Evolutionary conservation across 2,888 invertebrate species (phyloP).

Genomic region (Cephalotes varians): DNA sequence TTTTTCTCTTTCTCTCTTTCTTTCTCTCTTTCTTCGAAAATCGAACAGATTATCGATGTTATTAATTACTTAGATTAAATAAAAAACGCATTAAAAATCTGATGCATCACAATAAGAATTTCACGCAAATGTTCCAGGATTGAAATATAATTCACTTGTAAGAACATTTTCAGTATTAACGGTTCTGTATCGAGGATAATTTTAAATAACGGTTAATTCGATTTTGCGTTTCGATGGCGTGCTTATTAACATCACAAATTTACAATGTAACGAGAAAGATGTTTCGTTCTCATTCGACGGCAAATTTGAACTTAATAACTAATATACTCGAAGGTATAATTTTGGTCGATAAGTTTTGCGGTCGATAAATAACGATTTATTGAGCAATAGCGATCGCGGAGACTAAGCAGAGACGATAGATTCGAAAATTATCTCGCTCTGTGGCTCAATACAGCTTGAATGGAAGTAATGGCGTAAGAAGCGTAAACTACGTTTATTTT

Average conservation of each 20-base stretch:
- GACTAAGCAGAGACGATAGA: conserved; percentile 29
- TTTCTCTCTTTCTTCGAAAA: too few species aligned
- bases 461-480: conserved; percentile 22
- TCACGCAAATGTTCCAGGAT: conserved; percentile 1
- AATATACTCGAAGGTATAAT: conserved; percentile 46
- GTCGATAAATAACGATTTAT: conserved; percentile 57
- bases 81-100: background rate
- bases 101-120: conserved; percentile 3
- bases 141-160: background rate
- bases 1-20: too few species aligned
- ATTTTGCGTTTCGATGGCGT: conserved; percentile 2
- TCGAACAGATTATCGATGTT: conserved; percentile 22
- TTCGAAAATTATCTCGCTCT: conserved; percentile 34
- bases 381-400: conserved; percentile 6
- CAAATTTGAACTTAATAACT: conserved; percentile 45
- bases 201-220: background rate
- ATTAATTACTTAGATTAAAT: conserved; percentile 19
- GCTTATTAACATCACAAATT: background rate
- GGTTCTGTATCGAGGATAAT: background rate
- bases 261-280: background rate
- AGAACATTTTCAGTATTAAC: background rate
- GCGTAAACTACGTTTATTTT: conserved; percentile 22
- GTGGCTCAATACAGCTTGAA: conserved; percentile 28
- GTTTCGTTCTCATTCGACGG: background rate
- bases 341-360: conserved; percentile 30